A percentile compares a stretch with the other conserved stretches of the same genome.
phyloP scores from a whole-genome alignment of 2,888 invertebrate species.

The Zaprionus obscuricornis region DNA sequence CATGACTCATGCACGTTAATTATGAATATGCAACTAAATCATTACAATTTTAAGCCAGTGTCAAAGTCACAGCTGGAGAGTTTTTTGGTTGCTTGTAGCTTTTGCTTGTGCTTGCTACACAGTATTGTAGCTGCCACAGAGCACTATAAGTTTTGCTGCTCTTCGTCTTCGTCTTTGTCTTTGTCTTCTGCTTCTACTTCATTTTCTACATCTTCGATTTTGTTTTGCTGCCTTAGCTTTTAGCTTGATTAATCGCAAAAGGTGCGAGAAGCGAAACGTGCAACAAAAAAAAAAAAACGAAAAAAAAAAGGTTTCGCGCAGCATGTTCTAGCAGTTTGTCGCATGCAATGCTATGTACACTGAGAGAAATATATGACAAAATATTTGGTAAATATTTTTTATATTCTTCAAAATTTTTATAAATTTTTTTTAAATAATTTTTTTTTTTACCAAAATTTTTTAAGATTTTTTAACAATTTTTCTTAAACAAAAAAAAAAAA shows the following conservation, averaged over 20 bases:
- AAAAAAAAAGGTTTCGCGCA: slow-evolving; percentile 13
- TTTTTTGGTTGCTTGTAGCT: too few species aligned
- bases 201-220: too few species aligned
- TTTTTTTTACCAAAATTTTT: too few species aligned
- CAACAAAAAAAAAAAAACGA: slow-evolving; percentile 20
- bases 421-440: too few species aligned
- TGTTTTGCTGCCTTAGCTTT: slow-evolving; percentile 30
- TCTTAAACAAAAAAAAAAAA: too few species aligned
- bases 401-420: background rate
- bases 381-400: background rate
- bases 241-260: slow-evolving; percentile 77
- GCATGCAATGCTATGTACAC: slow-evolving; percentile 32
- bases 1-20: slow-evolving; percentile 68
- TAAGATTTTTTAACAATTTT: too few species aligned
- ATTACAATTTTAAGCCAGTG: slow-evolving; percentile 80
- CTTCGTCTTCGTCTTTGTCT: too few species aligned
- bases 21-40: slow-evolving; percentile 81
- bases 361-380: background rate
- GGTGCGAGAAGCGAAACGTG: slow-evolving; percentile 34
- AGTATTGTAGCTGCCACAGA: background rate
- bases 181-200: too few species aligned
- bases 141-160: background rate
- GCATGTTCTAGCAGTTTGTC: slow-evolving; percentile 41
- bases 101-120: slow-evolving; percentile 21
- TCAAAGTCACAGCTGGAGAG: slow-evolving; percentile 80